Conservation (phyloP, 2,888 invertebrate genomes). For the Ectobius pallidus region DNA sequence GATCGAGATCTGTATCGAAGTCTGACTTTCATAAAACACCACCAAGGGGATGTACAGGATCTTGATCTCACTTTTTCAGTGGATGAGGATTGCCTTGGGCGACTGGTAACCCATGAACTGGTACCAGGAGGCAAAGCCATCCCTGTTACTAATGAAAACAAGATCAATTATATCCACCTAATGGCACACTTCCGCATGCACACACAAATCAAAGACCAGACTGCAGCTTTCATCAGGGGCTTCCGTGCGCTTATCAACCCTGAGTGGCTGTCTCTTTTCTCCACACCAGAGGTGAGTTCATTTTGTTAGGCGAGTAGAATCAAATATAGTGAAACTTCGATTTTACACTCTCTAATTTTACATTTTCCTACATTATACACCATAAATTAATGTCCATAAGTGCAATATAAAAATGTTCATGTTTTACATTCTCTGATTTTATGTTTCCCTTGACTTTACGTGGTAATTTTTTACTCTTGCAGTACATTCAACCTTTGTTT, state of each 20-base stretch:
- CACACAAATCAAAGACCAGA: conserved; percentile 96
- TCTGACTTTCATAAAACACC: conserved; percentile 94
- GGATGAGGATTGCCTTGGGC: conserved; percentile 93
- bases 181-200: conserved; percentile 99
- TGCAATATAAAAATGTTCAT: neutral
- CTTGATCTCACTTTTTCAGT: conserved; percentile 96
- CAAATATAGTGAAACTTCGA: too few relatives aligned
- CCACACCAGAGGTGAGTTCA: conserved; percentile 82
- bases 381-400: neutral
- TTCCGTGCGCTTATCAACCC: conserved; percentile 94
- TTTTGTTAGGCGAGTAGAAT: too few relatives aligned
- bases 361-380: too few relatives aligned
- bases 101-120: conserved; percentile 92
- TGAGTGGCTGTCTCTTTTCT: conserved; percentile 94
- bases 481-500: too few relatives aligned
- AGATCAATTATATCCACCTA: conserved; percentile 97
- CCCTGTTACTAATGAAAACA: conserved; percentile 95
- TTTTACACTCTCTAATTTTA: too few relatives aligned
- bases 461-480: too few relatives aligned
- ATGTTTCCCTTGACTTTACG: too few relatives aligned
- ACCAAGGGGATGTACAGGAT: conserved; percentile 85
- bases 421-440: too few relatives aligned
- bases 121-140: conserved; percentile 93
- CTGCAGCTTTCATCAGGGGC: conserved; percentile 93
- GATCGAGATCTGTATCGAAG: conserved; percentile 96